Percentiles rank a stretch among this genome's conserved stretches.
Evolutionary conservation across 2,113 vertebrate genomes (phyloP).

Genomic region (Campylomormyrus tamandua): DNA sequence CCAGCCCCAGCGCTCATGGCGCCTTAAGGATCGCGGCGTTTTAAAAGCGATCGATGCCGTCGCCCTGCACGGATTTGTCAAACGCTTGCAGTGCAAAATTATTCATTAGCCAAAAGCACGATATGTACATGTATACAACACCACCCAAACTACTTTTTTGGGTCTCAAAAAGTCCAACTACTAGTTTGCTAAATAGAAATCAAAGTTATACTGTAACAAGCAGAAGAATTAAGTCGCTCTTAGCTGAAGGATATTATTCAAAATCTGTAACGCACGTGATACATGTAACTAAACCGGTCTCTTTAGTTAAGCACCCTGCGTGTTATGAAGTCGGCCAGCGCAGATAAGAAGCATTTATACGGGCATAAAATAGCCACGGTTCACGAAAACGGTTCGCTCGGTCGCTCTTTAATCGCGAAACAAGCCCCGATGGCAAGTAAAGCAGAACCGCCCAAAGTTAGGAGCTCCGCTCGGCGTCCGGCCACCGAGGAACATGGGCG

Average conservation of each 20-base stretch:
- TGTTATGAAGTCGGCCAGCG: neutral
- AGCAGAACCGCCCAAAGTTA: neutral
- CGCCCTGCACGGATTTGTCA: neutral
- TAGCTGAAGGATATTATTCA: neutral
- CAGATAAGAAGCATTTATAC: neutral
- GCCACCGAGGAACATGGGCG: constrained; percentile 52
- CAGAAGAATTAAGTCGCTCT: neutral
- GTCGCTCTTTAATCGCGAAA: neutral
- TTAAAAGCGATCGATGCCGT: neutral
- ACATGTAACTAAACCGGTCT: neutral
- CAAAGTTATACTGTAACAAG: neutral
- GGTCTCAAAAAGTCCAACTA: neutral
- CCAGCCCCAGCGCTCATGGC: too few relatives aligned
- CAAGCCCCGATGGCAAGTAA: neutral
- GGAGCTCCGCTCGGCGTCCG: neutral
- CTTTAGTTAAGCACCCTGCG: neutral
- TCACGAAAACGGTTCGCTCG: neutral
- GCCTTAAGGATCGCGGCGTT: neutral
- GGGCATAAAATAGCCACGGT: neutral
- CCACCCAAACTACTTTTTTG: neutral
- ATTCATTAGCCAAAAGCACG: neutral
- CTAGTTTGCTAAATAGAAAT: neutral
- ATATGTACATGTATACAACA: neutral
- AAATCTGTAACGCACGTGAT: neutral
- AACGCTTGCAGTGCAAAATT: neutral